phyloP scores from a whole-genome alignment of 2,113 vertebrate genomes.

The Brienomyrus brachyistius region DNA sequence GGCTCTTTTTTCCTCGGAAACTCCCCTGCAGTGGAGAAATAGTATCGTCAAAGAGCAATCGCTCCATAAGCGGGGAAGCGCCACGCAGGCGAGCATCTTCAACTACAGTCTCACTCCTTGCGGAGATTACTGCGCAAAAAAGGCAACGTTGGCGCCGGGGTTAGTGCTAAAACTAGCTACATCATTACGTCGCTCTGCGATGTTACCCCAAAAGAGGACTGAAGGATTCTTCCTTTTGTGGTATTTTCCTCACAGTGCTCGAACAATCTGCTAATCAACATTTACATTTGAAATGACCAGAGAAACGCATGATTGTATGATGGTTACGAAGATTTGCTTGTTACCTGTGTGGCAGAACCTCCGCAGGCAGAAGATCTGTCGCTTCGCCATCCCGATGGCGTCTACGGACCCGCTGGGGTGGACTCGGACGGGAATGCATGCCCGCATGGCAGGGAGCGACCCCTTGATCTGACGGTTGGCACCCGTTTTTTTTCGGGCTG shows the following conservation, averaged over 20 bases:
- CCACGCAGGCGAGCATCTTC: slow-evolving; percentile 39
- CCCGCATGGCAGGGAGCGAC: slow-evolving; percentile 19
- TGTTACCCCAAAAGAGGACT: background rate
- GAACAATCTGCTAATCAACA: background rate
- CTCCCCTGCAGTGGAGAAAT: slow-evolving; percentile 67
- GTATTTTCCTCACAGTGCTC: background rate
- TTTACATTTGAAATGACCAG: background rate
- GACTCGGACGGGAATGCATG: slow-evolving; percentile 13
- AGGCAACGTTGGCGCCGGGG: background rate
- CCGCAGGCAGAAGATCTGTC: background rate
- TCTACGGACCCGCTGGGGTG: slow-evolving; percentile 21
- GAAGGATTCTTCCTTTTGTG: slow-evolving; percentile 12
- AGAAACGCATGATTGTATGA: background rate
- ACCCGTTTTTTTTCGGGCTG: slow-evolving; percentile 30
- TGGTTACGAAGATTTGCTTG: background rate
- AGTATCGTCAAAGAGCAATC: slow-evolving; percentile 64
- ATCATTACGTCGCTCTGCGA: background rate
- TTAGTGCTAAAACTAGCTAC: background rate
- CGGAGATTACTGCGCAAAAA: slow-evolving; percentile 22
- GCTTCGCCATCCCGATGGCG: background rate
- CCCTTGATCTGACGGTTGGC: slow-evolving; percentile 31
- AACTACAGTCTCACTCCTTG: slow-evolving; percentile 35
- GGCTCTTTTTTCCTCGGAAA: slow-evolving; percentile 62
- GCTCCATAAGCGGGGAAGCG: slow-evolving; percentile 48
- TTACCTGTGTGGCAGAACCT: slow-evolving; percentile 19